A percentile compares a stretch with the other conserved stretches of the same genome.
These are phyloP conservation scores for Tapirus terrestris DNA, from an alignment of 2,113 vertebrate species.

Conservation along the genomic window DNA sequence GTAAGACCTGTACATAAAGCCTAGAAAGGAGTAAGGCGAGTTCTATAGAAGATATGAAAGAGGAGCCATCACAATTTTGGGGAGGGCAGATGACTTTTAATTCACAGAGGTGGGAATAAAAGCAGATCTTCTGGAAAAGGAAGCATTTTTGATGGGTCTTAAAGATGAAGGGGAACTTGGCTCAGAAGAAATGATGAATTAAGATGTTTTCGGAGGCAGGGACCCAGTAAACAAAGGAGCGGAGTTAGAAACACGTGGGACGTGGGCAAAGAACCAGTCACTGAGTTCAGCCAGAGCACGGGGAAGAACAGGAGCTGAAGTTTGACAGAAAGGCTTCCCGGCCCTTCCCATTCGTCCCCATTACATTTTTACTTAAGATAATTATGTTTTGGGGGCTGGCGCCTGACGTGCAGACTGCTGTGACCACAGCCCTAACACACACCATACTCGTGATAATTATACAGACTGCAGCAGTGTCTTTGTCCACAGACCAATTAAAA, in stretches of 20 bases:
- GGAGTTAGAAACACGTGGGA: neutral
- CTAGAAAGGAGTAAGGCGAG: neutral
- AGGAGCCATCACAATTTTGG: neutral
- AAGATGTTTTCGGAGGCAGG: neutral
- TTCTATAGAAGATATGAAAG: neutral
- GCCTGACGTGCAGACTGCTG: neutral
- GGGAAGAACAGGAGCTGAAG: neutral
- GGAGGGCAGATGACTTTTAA: neutral
- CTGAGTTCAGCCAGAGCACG: accelerated
- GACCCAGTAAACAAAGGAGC: neutral
- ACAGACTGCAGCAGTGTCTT: neutral
- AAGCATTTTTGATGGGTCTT: neutral
- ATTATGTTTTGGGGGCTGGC: neutral
- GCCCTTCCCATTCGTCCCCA: neutral
- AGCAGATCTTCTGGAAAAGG: neutral
- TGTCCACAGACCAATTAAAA: neutral
- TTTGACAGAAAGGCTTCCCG: neutral
- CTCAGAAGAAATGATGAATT: neutral
- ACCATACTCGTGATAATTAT: accelerated
- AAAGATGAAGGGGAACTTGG: neutral
- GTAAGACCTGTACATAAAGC: neutral
- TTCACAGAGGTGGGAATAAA: neutral
- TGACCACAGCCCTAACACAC: neutral
- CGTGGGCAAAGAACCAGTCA: accelerated
- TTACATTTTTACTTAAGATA: neutral